Base-by-base conservation (phyloP, 2,888 invertebrate species). In the Norana najaformis region DNA sequence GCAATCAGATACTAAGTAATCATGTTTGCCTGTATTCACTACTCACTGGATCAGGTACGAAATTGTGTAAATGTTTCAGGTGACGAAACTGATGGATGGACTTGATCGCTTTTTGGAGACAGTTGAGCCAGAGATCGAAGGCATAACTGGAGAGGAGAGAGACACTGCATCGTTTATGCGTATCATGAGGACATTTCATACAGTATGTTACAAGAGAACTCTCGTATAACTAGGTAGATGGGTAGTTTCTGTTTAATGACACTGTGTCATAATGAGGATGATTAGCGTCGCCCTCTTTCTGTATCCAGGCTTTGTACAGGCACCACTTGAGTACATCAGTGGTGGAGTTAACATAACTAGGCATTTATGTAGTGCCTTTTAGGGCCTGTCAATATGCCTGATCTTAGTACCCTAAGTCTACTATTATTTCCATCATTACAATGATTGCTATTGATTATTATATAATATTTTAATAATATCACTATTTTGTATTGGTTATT, bases 131-230 rank as follows among this genome's bases (percentile, higher is more conserved):
- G 94, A 95, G 92, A 95, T 95, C 90, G 95, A 95, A 92, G 93
- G 94, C 90, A 95, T 95, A 82, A 94, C 94, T 6, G 94, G 94
- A n/a, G 94, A 94, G 89, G 95, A 95, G 92, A 93, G 94, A 90
- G 95, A 95, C 92, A 94, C 95, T 0, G 94, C 94, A 35, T 94
- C 94, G 82, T 95, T 95, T 92, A 95, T 95, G 94, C 94, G 94
- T 91, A 94, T 95, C 93, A 95, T 95, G 95, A 93, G 95, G 90
- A 93, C 95, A 18, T 95, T 95, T 91, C 95, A 95, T 92, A 94
- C 94, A 93, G 95, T 94, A 37, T 34, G 69, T 30, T 69, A 82
- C 82, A 30, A 23, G 11, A 30, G 38, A 88, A 41, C 41, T 35
- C 23, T 88, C 8, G 8, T 39, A 11, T n/a, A 35, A 35, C 35